A percentile compares a stretch with the other conserved stretches of the same genome.
Conservation (phyloP, 2,888 invertebrate species). For the Timema podura region DNA sequence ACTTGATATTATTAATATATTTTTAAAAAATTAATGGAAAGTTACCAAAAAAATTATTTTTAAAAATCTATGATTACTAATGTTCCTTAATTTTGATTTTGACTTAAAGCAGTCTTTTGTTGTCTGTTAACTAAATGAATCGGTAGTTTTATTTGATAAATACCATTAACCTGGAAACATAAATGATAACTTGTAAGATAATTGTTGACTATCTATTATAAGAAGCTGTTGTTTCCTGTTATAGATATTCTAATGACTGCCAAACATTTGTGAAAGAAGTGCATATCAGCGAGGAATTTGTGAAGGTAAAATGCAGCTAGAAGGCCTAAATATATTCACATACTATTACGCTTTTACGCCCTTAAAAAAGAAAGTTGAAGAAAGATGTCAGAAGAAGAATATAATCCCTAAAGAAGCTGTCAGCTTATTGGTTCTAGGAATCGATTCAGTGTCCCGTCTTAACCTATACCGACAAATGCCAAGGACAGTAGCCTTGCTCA, state of each 20-base stretch:
- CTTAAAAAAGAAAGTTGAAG: slow-evolving; percentile 21
- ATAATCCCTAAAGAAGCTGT: slow-evolving; percentile 1
- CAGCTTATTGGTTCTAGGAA: slow-evolving; percentile 74
- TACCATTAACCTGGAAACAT: too few relatives aligned
- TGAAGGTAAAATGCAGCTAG: slow-evolving; percentile 59
- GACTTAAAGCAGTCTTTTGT: too few relatives aligned
- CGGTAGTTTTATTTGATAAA: neutral
- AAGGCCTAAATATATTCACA: slow-evolving; percentile 53
- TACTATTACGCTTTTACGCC: slow-evolving; percentile 66
- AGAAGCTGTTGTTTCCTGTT: neutral
- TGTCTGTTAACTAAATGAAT: too few relatives aligned
- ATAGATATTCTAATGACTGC: slow-evolving; percentile 47
- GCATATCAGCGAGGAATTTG: slow-evolving; percentile 58
- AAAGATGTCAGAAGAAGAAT: slow-evolving; percentile 16
- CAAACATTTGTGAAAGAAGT: slow-evolving; percentile 48
- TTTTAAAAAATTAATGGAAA: too few relatives aligned
- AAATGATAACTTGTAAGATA: too few relatives aligned
- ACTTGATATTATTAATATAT: too few relatives aligned
- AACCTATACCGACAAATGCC: slow-evolving; percentile 84
- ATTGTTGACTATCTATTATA: neutral
- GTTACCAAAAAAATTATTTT: too few relatives aligned
- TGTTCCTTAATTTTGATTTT: too few relatives aligned
- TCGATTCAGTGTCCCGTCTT: slow-evolving; percentile 81
- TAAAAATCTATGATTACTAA: too few relatives aligned
- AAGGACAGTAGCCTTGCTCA: slow-evolving; percentile 58